These are phyloP conservation scores for Passer montanus DNA, from an alignment of 2,113 vertebrate genomes.

Conservation along the genomic window DNA sequence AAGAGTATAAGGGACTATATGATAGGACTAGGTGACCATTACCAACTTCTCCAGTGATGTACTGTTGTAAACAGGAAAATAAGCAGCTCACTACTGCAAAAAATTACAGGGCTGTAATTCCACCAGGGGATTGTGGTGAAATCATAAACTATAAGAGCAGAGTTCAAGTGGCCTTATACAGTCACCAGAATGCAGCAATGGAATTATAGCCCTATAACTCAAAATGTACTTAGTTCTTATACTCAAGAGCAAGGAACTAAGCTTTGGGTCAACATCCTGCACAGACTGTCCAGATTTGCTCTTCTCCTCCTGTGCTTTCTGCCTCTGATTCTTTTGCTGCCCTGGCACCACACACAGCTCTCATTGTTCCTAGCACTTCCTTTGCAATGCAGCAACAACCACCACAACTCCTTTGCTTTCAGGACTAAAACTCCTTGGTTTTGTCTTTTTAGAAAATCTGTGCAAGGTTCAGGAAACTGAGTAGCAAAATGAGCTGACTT, in stretches of 20 bases:
- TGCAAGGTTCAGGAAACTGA: not conserved
- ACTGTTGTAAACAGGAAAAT: conserved; percentile 19
- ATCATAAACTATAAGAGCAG: conserved; percentile 62
- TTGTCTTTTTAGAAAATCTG: not conserved
- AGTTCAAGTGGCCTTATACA: conserved; percentile 54
- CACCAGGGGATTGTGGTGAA: conserved; percentile 24
- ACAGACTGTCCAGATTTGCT: not conserved
- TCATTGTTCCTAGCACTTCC: not conserved
- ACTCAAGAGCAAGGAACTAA: conserved; percentile 11
- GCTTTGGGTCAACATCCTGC: rapidly evolving
- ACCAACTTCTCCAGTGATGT: not conserved
- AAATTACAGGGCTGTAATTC: conserved; percentile 67
- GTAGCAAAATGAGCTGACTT: not conserved
- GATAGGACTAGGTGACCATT: not conserved
- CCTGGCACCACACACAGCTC: not conserved
- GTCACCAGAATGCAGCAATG: conserved; percentile 40
- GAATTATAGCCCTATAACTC: conserved; percentile 70
- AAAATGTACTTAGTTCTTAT: conserved; percentile 36
- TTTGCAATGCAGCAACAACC: not conserved
- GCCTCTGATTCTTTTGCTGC: not conserved
- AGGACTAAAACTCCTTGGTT: not conserved
- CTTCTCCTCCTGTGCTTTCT: not conserved
- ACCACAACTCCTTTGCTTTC: not conserved
- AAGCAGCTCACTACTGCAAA: conserved; percentile 48
- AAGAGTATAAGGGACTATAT: not conserved